phyloP scores from a whole-genome alignment of 1,140 invertebrate genomes.

The Sinella curviseta region DNA sequence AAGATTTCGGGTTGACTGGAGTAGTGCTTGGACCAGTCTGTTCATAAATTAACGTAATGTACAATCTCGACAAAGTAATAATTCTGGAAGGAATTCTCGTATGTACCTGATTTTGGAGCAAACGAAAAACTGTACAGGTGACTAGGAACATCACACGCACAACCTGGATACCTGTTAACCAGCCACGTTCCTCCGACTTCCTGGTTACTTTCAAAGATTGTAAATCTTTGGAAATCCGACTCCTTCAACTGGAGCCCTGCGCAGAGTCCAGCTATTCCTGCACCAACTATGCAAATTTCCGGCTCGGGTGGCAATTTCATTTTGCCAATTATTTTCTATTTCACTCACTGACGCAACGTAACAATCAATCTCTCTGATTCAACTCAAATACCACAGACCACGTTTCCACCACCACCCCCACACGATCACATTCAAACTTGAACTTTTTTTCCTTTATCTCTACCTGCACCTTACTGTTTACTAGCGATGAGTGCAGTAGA shows the following conservation, averaged over 20 bases:
- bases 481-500: not conserved
- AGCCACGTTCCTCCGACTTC: slow-evolving; percentile 34
- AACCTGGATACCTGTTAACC: slow-evolving; percentile 28
- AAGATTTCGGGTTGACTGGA: slow-evolving; percentile 11
- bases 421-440: not conserved
- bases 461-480: too few species aligned
- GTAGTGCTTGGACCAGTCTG: not conserved
- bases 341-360: not conserved
- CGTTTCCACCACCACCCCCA: not conserved
- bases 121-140: slow-evolving; percentile 33
- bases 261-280: slow-evolving; percentile 11
- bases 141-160: slow-evolving; percentile 31
- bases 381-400: not conserved
- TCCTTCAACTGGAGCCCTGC: slow-evolving; percentile 23
- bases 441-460: not conserved
- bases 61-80: too few species aligned
- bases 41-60: not conserved
- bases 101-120: slow-evolving; percentile 26
- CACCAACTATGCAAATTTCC: slow-evolving; percentile 9
- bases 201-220: slow-evolving; percentile 27
- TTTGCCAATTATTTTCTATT: not conserved
- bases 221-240: not conserved
- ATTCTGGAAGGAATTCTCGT: not conserved
- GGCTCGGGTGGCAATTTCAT: slow-evolving; percentile 11
- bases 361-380: not conserved